phyloP scores from a whole-genome alignment of 2,888 invertebrate species.

The Agrotis clavis region DNA sequence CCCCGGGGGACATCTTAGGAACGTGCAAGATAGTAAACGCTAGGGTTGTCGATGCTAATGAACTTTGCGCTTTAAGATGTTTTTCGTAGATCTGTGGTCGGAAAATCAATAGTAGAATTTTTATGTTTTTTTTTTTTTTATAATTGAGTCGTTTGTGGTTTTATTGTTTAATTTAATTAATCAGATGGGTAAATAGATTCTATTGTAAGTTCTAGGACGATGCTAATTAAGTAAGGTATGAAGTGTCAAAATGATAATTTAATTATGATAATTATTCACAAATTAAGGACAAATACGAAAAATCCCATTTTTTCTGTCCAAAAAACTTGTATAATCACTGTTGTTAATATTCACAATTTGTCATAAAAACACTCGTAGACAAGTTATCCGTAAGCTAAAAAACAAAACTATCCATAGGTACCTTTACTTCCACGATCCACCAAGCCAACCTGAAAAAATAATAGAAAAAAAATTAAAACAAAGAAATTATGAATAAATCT shows the following conservation, averaged over 20 bases:
- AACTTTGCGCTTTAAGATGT: constrained; percentile 82
- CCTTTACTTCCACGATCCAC: background rate
- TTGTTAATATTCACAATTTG: background rate
- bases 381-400: too few species aligned
- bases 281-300: background rate
- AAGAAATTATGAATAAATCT: constrained; percentile 55
- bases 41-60: constrained; percentile 89
- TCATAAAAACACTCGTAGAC: too few species aligned
- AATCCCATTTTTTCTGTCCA: background rate
- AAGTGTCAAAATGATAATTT: background rate
- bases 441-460: background rate
- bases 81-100: constrained; percentile 66
- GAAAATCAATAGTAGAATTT: constrained; percentile 50
- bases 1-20: constrained; percentile 85
- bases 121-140: background rate
- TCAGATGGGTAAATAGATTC: background rate
- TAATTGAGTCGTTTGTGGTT: background rate
- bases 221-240: background rate
- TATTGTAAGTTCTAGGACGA: background rate
- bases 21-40: constrained; percentile 90
- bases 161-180: background rate
- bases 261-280: background rate
- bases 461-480: constrained; percentile 7
- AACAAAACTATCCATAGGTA: background rate
- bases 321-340: background rate